phyloP scores from a whole-genome alignment of 1,140 invertebrate species.

The Danaus plexippus region DNA sequence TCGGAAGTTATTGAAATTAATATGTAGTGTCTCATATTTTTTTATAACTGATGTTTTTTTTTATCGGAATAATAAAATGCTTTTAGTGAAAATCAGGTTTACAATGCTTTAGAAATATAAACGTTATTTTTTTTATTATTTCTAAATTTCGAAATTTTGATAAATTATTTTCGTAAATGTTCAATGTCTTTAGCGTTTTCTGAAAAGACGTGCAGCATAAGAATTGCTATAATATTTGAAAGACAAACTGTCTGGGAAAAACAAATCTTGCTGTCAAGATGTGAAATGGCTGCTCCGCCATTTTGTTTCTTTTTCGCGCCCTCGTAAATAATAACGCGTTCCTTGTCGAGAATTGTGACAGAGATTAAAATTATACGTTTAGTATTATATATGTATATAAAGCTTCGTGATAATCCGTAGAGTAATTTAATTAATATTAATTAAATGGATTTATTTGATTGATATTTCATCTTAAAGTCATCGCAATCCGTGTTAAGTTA shows the following conservation, averaged over 20 bases:
- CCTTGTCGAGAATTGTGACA: constrained; percentile 16
- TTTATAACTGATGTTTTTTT: not conserved
- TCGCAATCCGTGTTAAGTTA: not conserved
- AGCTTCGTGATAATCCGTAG: too few relatives aligned
- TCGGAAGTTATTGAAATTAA: constrained; percentile 2
- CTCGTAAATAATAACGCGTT: constrained; percentile 28
- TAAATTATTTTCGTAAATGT: too few relatives aligned
- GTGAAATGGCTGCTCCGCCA: constrained; percentile 35
- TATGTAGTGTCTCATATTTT: not conserved
- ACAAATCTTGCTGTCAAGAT: constrained; percentile 47
- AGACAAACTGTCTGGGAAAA: constrained; percentile 43
- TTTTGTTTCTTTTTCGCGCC: constrained; percentile 28
- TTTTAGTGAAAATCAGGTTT: too few relatives aligned
- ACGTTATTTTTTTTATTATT: too few relatives aligned
- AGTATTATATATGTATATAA: too few relatives aligned
- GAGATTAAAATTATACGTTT: constrained; percentile 36
- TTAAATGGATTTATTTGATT: too few relatives aligned
- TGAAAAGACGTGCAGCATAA: too few relatives aligned
- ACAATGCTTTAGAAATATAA: too few relatives aligned
- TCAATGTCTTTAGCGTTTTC: too few relatives aligned
- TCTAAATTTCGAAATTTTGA: too few relatives aligned
- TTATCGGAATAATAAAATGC: not conserved
- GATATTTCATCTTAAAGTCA: too few relatives aligned
- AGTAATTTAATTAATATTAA: too few relatives aligned
- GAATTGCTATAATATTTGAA: constrained; percentile 8